Evolutionary conservation across 2,888 invertebrate species (phyloP), one percentile per base, ranked within the genome.

Genomic region (Cremastinae sp.): DNA sequence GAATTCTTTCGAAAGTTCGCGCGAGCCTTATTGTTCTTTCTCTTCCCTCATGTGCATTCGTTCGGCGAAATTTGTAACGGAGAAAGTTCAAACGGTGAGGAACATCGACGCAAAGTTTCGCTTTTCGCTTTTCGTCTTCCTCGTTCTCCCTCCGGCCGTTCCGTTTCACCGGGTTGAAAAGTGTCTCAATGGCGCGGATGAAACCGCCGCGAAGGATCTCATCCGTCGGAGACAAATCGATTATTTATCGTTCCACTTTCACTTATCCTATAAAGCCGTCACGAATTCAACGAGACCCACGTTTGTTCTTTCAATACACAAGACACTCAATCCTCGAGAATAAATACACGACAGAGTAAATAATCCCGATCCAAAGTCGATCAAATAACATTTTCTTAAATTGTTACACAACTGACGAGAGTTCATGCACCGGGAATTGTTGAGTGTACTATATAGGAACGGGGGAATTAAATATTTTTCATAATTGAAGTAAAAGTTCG

Each of bases 11-110:
- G 58, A 59, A 45, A 36, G 22, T 41, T 54, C 14, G 3, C 28
- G 53, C 49, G 43, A 43, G 12, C n/a, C 5, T 7, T 7, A 45
- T 28, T 61, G 56, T 53, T 41, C n/a, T 7, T 41, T 18, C 14
- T 7, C 2, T 49, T 22, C 4, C 58, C 20, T 62, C 28, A 22
- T 10, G 22, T 34, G 56, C 12, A 12, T 1, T 49, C 18, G 54
- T 12, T 54, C 8, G 38, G 43, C 28, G 36, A 64, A 59, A 56
- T 75, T 59, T 51, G 22, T n/a, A 62, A 56, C 18, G 49, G 80
- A 70, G 80, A 80, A 80, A 80, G 80, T 80, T 47, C 49, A 77
- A 74, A n/a, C n/a, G n/a, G n/a, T n/a, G n/a, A n/a, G n/a, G n/a
- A n/a, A n/a, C n/a, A 65, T 77, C 66, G 36, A 20, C 43, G 74